A percentile compares a stretch with the other conserved stretches of the same genome.
Evolutionary conservation across 2,888 invertebrate species (phyloP).

Genomic region (Timema podura): DNA sequence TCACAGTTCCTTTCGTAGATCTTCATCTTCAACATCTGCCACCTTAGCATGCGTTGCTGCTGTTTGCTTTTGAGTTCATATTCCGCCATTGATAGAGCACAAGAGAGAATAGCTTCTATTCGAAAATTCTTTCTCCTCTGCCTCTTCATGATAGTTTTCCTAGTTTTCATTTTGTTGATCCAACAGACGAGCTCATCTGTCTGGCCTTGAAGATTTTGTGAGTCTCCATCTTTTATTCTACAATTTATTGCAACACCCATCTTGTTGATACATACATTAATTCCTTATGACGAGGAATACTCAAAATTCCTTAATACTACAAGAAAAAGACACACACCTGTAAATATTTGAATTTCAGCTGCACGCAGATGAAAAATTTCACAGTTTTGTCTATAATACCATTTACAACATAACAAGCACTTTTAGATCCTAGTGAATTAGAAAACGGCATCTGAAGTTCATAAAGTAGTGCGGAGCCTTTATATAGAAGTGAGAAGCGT

Average conservation of each 20-base stretch:
- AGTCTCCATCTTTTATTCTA: background rate
- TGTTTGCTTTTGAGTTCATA: constrained; percentile 58
- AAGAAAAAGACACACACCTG: no score
- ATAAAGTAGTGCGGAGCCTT: no score
- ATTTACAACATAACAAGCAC: no score
- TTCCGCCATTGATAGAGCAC: constrained; percentile 57
- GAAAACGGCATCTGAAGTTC: no score
- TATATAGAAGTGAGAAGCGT: no score
- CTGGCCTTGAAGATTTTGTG: constrained; percentile 23
- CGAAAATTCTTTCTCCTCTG: constrained; percentile 58
- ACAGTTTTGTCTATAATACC: no score
- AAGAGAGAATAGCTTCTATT: constrained; percentile 60
- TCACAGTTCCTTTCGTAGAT: constrained; percentile 23
- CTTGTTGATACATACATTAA: no score
- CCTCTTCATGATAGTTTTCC: constrained; percentile 29
- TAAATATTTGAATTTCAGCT: no score
- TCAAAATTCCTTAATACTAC: no score
- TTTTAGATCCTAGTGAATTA: no score
- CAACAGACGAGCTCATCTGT: constrained; percentile 32
- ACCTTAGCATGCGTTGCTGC: constrained; percentile 57
- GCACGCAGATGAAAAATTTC: no score
- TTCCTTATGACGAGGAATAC: no score
- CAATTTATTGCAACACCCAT: constrained; percentile 25
- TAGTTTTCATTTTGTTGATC: constrained; percentile 32
- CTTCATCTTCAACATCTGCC: constrained; percentile 46